Evolutionary conservation across 2,113 vertebrate species (phyloP), one percentile per base, ranked within the genome.

Genomic region (Tretioscincus oriximinensis): DNA sequence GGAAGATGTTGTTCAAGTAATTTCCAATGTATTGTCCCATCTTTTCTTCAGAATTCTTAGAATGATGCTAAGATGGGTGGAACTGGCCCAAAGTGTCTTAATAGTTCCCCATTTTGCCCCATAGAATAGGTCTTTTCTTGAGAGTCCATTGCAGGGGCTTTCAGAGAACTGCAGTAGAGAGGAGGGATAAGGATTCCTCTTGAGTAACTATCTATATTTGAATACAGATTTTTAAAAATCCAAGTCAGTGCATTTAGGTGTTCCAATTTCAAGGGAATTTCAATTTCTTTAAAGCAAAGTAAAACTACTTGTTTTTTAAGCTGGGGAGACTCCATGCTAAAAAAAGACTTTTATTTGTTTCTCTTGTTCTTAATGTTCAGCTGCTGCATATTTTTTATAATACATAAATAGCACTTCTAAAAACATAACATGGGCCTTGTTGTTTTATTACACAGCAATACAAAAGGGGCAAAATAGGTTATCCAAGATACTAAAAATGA

Each of bases 401-500:
- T 86, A 3, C 87, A 76, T 85, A 64, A 90, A 80, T 61, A 83
- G 76, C 81, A 11, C 77, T 66, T 86, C 75, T 86, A 79, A 77
- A 89, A 91, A 84, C 20, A 0, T 92, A 93, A 93, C 91, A 77
- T 81, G 41, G 91, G 87, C 89, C 0, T 92, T 92, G 84, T 92
- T 93, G 83, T 92, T 92, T 92, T 92, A 88, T 88, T 89, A 89
- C 87, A 92, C 77, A 84, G 91, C 90, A 87, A 28, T 83, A 86
- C 92, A 91, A 88, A 83, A 89, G 89, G 88, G 88, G 61, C 90
- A 92, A 90, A 84, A 90, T 92, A 93, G 92, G 91, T 92, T 93
- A 77, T 92, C 66, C 91, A 75, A 90, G 89, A 90, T 90, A 90
- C 90, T 92, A 92, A 85, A 93, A 92, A 65, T 78, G 0, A 76